Evolutionary conservation across 2,113 vertebrate species (phyloP), one percentile per base, ranked within the genome.

Genomic region (Eulemur rufifrons): DNA sequence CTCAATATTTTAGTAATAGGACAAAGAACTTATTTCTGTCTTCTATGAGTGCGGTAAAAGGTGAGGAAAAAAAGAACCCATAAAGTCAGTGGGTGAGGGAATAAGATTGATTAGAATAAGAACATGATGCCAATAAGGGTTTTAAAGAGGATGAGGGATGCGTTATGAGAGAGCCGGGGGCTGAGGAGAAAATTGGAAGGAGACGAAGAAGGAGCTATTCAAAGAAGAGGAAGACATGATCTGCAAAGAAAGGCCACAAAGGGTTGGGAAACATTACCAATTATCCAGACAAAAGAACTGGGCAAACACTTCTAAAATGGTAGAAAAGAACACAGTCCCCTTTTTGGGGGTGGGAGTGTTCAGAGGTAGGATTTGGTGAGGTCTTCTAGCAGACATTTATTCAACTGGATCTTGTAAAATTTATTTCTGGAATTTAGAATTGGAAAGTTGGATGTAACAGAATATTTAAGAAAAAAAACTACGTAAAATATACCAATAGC

Each of bases 351-450:
- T 11, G 18, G 66, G 21, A 37, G 32, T 54, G 54, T 50, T 91
- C 86, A 52, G 86, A 92, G 81, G 76, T 73, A 92, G 82, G 47
- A 20, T 91, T 94, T 90, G 89, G 91, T 95, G 47, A 89, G 87
- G 91, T 94, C 80, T 82, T 84, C 71, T 87, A 87, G 86, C 93
- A 97, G 83, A 83, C 86, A 68, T 94, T 96, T 91, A 95, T 87
- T 97, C 92, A 95, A 98, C 50, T 96, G 84, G 89, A 96, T 97
- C 97, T 98, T 95, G 66, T 96, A 97, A 96, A 97, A 96, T 96
- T 95, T 98, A 97, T 98, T 97, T 98, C 94, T 97, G 97, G 97
- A 98, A 95, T 97, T 96, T 94, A 95, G 95, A 98, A 96, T 95
- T 92, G 97, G 97, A 98, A 98, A 97, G 91, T 94, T 97, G 94